A percentile compares a stretch with the other conserved stretches of the same genome.
phyloP scores from a whole-genome alignment of 2,113 vertebrate species.

The Cepphus grylle region DNA sequence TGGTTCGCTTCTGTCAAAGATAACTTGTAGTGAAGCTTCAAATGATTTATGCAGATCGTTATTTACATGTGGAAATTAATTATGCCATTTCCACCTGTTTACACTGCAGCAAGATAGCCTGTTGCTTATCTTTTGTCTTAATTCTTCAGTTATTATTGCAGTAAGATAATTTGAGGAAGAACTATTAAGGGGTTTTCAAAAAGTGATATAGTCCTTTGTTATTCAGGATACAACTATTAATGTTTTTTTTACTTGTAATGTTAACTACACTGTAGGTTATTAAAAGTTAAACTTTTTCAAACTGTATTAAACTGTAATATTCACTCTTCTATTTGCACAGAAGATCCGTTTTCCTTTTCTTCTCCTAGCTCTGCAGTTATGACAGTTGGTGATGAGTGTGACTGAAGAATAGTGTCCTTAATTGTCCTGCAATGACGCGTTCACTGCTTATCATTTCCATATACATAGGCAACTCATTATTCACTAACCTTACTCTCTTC shows the following conservation, averaged over 20 bases:
- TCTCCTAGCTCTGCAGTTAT: not conserved
- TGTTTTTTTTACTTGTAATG: not conserved
- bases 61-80: conserved; percentile 4
- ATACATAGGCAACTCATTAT: not conserved
- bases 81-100: conserved; percentile 1
- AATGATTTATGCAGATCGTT: not conserved
- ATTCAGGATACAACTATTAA: not conserved
- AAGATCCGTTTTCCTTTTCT: not conserved
- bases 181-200: not conserved
- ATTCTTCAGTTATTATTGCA: conserved; percentile 1
- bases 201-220: not conserved
- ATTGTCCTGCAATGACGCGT: not conserved
- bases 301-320: not conserved
- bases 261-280: not conserved
- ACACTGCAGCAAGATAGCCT: not conserved
- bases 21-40: not conserved
- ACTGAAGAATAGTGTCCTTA: not conserved
- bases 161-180: not conserved
- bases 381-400: not conserved
- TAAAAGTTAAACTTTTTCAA: not conserved
- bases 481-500: not conserved
- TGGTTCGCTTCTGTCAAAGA: not conserved
- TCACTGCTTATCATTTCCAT: not conserved
- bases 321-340: not conserved
- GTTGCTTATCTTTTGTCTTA: conserved; percentile 3